Base-by-base conservation (phyloP, 2,888 invertebrate species). In the Drosophila putrida region DNA sequence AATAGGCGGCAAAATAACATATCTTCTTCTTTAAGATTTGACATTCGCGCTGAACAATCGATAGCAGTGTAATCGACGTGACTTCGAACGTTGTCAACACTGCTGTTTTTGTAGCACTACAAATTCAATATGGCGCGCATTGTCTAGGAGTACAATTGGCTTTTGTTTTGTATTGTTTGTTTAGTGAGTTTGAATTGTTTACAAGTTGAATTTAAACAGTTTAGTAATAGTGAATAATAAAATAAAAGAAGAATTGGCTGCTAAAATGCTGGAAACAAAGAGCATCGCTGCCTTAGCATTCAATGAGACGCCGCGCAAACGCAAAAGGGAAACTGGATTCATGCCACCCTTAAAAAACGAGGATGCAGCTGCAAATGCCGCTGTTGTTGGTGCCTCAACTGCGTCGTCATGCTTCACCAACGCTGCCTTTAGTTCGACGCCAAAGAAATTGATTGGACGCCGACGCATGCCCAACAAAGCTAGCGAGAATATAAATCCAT, bases 361-460 rank as follows among this genome's bases (percentile, higher is more conserved):
- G 53, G 75, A 64, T 36, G 67, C 77, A 70, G 85, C 78, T 69
- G 67, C 77, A 70, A 82, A 75, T 69, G 76, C 68, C 46, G 61
- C 66, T n/a, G 39, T 35, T 13, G 54, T 43, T 15, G 71, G 53
- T 53, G 49, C 67, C 15, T 36, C 71, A 15, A 64, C 59, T 60
- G 73, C 83, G 57, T 84, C 83, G 57, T 84, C 89, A 71, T 86
- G 91, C 70, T 92, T 91, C 71, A 90, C 90, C 5, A 92, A 92
- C 75, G 89, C 90, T 33, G 92, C 91, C 0, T 92, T 91, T 50
- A 90, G 91, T 39, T 92, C 92, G 11, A 92, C 92, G 27, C 92
- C 92, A 10, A 92, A 91, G 60, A 90, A 90, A 65, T 58, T 88
- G 28, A 54, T 88, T 0, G 89, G 81, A 8, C 84, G 85, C 20